Evolutionary conservation across 2,888 invertebrate genomes (phyloP).

Genomic region (Clivina fossor): DNA sequence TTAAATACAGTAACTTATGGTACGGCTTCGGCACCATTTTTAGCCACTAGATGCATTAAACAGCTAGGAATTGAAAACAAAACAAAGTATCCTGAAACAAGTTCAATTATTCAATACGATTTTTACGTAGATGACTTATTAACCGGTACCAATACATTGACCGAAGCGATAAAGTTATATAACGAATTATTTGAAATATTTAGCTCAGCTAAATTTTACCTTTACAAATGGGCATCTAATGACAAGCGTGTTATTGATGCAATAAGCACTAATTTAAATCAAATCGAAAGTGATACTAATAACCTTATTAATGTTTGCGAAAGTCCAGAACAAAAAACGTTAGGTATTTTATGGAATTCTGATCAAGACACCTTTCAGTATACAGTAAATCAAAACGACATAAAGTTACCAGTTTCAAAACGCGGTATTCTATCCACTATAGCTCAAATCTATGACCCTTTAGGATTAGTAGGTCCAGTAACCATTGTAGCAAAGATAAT

Average conservation of each 20-base stretch:
- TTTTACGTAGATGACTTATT: background rate
- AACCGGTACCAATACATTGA: background rate
- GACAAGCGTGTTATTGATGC: background rate
- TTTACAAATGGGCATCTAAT: background rate
- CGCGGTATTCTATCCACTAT: background rate
- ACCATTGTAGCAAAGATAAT: background rate
- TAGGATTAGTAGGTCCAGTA: background rate
- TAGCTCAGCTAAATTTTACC: background rate
- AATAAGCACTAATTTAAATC: too few species aligned
- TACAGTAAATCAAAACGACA: background rate
- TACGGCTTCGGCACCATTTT: background rate
- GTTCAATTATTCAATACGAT: background rate
- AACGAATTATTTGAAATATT: background rate
- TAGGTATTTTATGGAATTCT: background rate
- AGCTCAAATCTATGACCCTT: slow-evolving; percentile 1
- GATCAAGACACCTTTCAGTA: background rate
- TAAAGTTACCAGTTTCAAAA: background rate
- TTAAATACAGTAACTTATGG: slow-evolving; percentile 1
- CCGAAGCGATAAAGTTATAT: background rate
- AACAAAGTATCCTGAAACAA: background rate
- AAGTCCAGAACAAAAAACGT: background rate
- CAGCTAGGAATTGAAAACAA: slow-evolving; percentile 24
- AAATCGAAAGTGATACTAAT: background rate
- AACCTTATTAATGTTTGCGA: background rate
- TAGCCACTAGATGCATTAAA: slow-evolving; percentile 12